phyloP scores from a whole-genome alignment of 2,888 invertebrate genomes.

The Agonopterix alstromeriana region DNA sequence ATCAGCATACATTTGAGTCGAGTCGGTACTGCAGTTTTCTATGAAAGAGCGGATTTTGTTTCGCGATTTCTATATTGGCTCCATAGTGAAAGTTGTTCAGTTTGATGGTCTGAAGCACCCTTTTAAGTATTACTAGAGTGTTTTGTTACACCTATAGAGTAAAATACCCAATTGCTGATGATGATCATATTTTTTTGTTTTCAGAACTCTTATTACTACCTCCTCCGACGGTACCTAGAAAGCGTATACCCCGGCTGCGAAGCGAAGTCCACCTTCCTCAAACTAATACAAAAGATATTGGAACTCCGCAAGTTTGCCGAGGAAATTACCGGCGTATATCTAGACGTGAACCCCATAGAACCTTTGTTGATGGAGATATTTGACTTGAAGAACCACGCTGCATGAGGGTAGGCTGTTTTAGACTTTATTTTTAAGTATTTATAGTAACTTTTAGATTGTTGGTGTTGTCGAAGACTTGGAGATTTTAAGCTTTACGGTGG shows the following conservation, averaged over 20 bases:
- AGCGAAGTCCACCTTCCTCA: constrained; percentile 90
- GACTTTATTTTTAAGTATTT: not conserved
- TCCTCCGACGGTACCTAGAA: constrained; percentile 88
- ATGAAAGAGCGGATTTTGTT: no score
- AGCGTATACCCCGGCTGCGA: constrained; percentile 91
- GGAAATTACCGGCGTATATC: constrained; percentile 92
- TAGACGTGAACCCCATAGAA: constrained; percentile 96
- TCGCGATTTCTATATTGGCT: no score
- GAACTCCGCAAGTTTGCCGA: constrained; percentile 93
- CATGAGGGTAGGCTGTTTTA: constrained; percentile 21
- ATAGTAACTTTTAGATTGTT: no score
- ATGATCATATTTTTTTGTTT: constrained; percentile 19
- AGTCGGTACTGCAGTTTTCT: no score
- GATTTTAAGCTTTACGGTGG: no score
- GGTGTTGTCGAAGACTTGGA: no score
- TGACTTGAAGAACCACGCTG: constrained; percentile 85
- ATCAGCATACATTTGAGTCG: no score
- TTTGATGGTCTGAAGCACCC: not conserved
- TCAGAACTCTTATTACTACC: constrained; percentile 93
- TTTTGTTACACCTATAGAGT: no score
- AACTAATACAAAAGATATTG: constrained; percentile 92
- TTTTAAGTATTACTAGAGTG: no score
- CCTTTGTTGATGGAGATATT: constrained; percentile 96
- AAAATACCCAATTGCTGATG: no score
- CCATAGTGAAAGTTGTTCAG: no score